These are phyloP conservation scores for Fragum whitleyi DNA, from an alignment of 2,888 invertebrate genomes.

Conservation along the genomic window DNA sequence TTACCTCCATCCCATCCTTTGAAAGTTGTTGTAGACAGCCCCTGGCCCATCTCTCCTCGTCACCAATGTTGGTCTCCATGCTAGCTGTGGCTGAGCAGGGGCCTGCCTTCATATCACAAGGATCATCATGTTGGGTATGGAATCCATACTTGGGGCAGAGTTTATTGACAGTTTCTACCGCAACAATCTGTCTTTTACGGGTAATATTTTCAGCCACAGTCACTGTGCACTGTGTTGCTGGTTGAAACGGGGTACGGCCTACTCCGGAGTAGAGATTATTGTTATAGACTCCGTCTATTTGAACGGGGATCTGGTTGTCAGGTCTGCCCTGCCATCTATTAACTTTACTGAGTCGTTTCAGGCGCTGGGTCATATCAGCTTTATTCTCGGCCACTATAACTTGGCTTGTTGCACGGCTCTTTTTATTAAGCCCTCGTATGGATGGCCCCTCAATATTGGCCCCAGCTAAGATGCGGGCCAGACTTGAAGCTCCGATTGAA, in stretches of 20 bases:
- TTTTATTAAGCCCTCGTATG: no score
- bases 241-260: no score
- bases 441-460: no score
- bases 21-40: not conserved
- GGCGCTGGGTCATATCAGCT: not conserved
- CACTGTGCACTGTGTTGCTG: constrained; percentile 9
- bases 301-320: constrained; percentile 2
- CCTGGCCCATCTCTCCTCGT: constrained; percentile 9
- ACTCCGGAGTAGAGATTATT: constrained; percentile 21
- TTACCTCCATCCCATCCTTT: constrained; percentile 3
- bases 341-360: not conserved
- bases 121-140: constrained; percentile 13
- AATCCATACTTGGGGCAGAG: constrained; percentile 27
- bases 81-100: no score
- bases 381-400: no score
- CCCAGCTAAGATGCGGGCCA: no score
- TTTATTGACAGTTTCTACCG: constrained; percentile 14
- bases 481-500: no score
- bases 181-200: no score
- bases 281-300: constrained; percentile 21
- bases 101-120: no score
- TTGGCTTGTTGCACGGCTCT: no score
- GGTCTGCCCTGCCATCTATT: not conserved
- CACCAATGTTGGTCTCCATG: no score
- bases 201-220: no score